Percentiles rank a stretch among this genome's conserved stretches.
Evolutionary conservation across 2,888 invertebrate species (phyloP).

Genomic region (Phengaris alcon): DNA sequence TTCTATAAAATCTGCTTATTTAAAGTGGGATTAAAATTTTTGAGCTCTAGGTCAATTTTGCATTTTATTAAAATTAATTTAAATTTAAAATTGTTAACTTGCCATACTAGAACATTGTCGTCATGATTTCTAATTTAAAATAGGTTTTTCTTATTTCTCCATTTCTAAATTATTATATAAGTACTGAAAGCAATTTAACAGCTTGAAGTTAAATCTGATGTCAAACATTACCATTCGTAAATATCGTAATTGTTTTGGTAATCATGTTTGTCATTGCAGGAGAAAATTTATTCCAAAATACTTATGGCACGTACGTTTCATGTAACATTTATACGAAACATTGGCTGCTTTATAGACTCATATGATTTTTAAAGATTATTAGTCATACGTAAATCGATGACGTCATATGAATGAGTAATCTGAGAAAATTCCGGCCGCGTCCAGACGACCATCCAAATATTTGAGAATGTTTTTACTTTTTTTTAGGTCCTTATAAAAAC

Average conservation of each 20-base stretch:
- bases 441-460: constrained; percentile 42
- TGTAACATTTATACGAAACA: constrained; percentile 45
- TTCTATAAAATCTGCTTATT: too few species aligned
- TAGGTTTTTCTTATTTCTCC: too few species aligned
- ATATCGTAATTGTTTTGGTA: background rate
- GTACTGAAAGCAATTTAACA: too few species aligned
- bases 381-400: constrained; percentile 69
- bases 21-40: too few species aligned
- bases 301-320: constrained; percentile 41
- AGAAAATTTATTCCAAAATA: constrained; percentile 30
- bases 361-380: constrained; percentile 59
- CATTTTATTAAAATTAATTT: too few species aligned
- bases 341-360: constrained; percentile 37
- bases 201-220: too few species aligned
- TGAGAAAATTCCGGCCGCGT: constrained; percentile 49
- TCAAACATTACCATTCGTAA: too few species aligned
- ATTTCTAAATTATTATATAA: too few species aligned
- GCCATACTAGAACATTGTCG: too few species aligned
- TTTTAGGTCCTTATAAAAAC: constrained; percentile 2
- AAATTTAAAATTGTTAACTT: too few species aligned
- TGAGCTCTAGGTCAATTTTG: too few species aligned
- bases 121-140: too few species aligned
- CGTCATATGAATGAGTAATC: constrained; percentile 69
- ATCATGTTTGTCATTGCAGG: background rate
- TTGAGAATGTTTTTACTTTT: constrained; percentile 17